A percentile compares a stretch with the other conserved stretches of the same genome.
Conservation (phyloP, 2,797 vertebrate species). For the Acomys russatus region DNA sequence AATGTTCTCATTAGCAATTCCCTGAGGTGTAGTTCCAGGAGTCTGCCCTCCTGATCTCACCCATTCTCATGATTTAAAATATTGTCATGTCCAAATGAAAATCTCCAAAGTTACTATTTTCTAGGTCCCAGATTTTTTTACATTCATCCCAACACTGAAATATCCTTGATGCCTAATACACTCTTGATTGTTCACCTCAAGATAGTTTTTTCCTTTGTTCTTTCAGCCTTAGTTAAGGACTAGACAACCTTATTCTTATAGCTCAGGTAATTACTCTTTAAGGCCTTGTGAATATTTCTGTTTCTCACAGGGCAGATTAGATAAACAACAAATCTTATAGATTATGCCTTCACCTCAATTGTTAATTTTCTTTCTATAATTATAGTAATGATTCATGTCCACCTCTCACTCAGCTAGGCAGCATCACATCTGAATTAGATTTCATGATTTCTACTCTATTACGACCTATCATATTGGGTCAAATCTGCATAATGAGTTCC, state of each 20-base stretch:
- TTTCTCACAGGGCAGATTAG: neutral
- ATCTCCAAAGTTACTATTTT: neutral
- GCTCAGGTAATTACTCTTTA: neutral
- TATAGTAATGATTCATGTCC: neutral
- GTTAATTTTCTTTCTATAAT: neutral
- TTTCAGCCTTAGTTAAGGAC: neutral
- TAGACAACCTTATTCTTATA: neutral
- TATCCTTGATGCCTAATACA: neutral
- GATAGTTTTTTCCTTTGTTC: neutral
- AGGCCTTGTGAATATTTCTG: neutral
- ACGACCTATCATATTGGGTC: neutral
- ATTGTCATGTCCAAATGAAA: neutral
- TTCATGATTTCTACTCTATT: neutral
- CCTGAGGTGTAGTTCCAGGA: neutral
- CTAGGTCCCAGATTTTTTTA: neutral
- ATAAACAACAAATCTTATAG: neutral
- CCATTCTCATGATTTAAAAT: constrained; percentile 31
- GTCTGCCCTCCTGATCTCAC: neutral
- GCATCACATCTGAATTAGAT: neutral
- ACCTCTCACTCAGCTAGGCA: neutral
- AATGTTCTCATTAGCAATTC: constrained; percentile 12
- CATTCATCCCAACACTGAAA: neutral
- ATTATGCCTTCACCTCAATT: neutral
- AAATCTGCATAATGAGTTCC: neutral
- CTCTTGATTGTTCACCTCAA: neutral